Base-by-base conservation (phyloP, 1,140 invertebrate species). In the Caenorhabditis latens region DNA sequence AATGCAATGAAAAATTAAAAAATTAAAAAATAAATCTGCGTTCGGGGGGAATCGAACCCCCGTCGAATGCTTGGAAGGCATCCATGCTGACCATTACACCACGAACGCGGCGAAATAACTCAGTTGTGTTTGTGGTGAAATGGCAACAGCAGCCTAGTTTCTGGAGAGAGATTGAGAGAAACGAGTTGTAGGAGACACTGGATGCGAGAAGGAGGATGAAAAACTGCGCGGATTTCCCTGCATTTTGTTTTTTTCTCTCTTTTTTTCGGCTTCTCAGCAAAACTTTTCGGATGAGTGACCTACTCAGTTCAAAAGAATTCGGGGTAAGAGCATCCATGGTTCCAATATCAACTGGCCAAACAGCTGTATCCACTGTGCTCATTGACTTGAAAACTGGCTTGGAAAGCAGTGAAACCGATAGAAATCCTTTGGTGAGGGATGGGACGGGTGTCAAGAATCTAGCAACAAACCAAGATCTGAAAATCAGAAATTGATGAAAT, bases 61-160 rank as follows among this genome's bases (percentile, higher is more conserved):
- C 84, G 84, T 85, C 84, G 84, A 85, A 85, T 85, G 84, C 84
- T 85, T 85, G 84, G 84, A 85, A 85, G 84, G 84, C 84, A 85
- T 85, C 84, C 84, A 85, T 85, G 84, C 84, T 85, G 63, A 85
- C 84, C 84, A 85, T 85, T 85, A 85, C 84, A 85, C 84, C 84
- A 85, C 84, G 84, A 85, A 85, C 84, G 84, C 84, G 58, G 2
- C 19, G 21, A 61, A 61, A 61, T n/a, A 53, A 16, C 11, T 11
- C 11, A 6, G 16, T 8, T 11, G 11, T 53, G 9, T 53, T 53
- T 53, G 50, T 32, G 32, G 32, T 32, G 32, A 11, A 53, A 53
- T 53, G 50, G 16, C 50, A 3, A 53, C 50, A 11, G 50, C 13
- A 32, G 32, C 32, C 32, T 3, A 53, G 50, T 53, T 53, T 53